phyloP scores from a whole-genome alignment of 1,140 invertebrate species.

The Brachionus angularis region DNA sequence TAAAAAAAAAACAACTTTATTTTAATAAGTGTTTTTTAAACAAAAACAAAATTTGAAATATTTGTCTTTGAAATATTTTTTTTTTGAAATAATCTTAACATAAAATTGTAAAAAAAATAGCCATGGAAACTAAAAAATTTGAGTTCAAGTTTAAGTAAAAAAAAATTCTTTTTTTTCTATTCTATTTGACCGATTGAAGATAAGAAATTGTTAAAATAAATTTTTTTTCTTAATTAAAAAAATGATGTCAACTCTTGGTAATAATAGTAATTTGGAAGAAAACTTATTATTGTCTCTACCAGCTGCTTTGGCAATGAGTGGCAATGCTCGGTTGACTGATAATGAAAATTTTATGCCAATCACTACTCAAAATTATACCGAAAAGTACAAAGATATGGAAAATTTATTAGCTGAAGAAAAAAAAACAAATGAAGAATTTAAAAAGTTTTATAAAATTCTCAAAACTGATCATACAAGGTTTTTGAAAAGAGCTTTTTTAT shows the following conservation, averaged over 20 bases:
- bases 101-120: constrained; percentile 23
- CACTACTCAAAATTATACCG: constrained; percentile 27
- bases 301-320: not conserved
- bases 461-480: constrained; percentile 36
- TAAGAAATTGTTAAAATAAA: no score
- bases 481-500: not conserved
- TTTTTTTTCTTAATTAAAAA: no score
- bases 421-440: constrained; percentile 37
- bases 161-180: no score
- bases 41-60: no score
- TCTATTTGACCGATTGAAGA: no score
- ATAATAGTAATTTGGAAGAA: constrained; percentile 32
- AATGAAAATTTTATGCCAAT: constrained; percentile 27
- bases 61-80: no score
- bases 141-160: constrained; percentile 11
- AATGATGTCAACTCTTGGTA: constrained; percentile 16
- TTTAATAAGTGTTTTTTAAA: no score
- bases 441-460: constrained; percentile 42
- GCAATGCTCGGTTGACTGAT: not conserved
- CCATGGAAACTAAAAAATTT: constrained; percentile 15
- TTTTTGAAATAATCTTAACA: constrained; percentile 40
- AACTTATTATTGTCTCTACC: constrained; percentile 33
- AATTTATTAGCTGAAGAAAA: constrained; percentile 28
- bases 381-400: constrained; percentile 40
- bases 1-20: no score